A percentile compares a stretch with the other conserved stretches of the same genome.
Evolutionary conservation across 2,113 vertebrate species (phyloP).

Genomic region (Eulemur rufifrons): DNA sequence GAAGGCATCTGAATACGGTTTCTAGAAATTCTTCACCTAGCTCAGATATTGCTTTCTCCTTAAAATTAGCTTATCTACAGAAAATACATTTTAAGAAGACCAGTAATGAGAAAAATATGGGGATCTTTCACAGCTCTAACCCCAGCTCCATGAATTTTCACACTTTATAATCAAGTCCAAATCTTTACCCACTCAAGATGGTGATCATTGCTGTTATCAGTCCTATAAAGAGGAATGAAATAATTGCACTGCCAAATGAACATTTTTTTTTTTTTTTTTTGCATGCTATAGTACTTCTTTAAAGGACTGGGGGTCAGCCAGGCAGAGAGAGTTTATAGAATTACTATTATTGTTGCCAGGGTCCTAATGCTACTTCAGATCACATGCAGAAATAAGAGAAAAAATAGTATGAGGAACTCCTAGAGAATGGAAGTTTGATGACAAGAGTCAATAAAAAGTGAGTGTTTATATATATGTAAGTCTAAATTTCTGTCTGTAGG

Average conservation of each 20-base stretch:
- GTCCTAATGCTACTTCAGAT: not conserved
- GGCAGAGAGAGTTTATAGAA: not conserved
- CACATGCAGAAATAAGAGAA: not conserved
- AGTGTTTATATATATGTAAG: not conserved
- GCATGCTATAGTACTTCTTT: not conserved
- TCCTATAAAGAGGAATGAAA: not conserved
- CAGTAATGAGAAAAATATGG: not conserved
- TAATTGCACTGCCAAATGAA: not conserved
- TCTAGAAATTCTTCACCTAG: constrained; percentile 11
- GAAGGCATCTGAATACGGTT: not conserved
- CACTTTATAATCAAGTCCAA: not conserved
- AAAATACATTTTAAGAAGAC: not conserved
- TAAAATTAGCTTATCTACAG: constrained; percentile 15
- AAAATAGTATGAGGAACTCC: not conserved
- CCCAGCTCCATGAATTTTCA: not conserved
- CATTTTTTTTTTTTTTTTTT: not conserved
- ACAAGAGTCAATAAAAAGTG: constrained; percentile 17
- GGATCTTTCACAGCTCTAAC: not conserved
- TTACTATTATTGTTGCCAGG: not conserved
- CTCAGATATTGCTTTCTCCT: not conserved
- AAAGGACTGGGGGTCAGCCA: not conserved
- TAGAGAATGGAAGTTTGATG: constrained; percentile 5
- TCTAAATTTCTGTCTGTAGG: not conserved
- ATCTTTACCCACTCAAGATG: not conserved
- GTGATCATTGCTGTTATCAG: not conserved